phyloP scores from a whole-genome alignment of 2,113 vertebrate genomes.

The Thermophis baileyi region DNA sequence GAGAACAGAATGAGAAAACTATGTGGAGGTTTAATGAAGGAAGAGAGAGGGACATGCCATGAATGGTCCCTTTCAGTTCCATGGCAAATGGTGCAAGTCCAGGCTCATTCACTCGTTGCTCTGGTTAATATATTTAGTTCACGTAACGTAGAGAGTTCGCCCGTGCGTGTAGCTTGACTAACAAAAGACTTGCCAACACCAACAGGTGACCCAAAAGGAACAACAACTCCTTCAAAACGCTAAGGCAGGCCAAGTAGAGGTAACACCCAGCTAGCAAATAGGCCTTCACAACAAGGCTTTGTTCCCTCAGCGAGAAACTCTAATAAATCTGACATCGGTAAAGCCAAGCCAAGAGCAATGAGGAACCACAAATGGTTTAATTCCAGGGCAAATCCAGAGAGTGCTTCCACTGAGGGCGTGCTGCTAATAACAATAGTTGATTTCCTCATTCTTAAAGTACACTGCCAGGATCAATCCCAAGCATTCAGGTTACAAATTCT shows the following conservation, averaged over 20 bases:
- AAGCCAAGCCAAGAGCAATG: not conserved
- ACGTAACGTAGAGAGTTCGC: constrained; percentile 8
- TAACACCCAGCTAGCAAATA: constrained; percentile 10
- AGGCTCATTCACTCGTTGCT: constrained; percentile 15
- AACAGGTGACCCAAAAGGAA: constrained; percentile 10
- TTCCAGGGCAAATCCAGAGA: constrained; percentile 22
- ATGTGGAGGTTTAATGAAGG: not conserved
- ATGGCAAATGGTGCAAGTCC: not conserved
- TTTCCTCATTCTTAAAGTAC: not conserved
- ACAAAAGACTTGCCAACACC: constrained; percentile 27
- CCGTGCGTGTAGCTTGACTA: constrained; percentile 21
- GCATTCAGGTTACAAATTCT: not conserved
- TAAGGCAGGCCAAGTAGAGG: not conserved
- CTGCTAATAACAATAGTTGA: not conserved
- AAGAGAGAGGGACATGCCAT: not conserved
- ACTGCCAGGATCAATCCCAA: not conserved
- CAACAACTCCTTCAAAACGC: not conserved
- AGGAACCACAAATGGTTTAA: not conserved
- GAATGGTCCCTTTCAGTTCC: not conserved
- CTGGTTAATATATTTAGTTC: not conserved
- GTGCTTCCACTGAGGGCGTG: not conserved
- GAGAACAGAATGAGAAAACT: not conserved
- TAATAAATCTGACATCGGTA: constrained; percentile 17
- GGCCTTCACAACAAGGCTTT: constrained; percentile 18
- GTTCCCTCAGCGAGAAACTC: constrained; percentile 25